Percentiles rank a stretch among this genome's conserved stretches.
phyloP scores from a whole-genome alignment of 2,797 vertebrate species.

The Ficedula albicollis region DNA sequence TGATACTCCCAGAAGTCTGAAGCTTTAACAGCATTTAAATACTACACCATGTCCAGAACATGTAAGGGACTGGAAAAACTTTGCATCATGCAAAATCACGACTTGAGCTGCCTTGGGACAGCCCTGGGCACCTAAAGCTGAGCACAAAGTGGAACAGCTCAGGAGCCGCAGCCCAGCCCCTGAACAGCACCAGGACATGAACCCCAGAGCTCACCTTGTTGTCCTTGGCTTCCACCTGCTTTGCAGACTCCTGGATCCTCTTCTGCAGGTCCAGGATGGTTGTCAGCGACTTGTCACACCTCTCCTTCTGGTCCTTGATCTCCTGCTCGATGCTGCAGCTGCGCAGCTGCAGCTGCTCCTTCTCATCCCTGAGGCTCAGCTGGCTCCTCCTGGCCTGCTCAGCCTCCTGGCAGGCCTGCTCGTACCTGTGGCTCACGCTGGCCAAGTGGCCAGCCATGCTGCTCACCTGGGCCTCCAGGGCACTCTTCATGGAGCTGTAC shows the following conservation, averaged over 20 bases:
- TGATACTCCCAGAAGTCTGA: rapidly evolving
- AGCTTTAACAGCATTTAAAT: background rate
- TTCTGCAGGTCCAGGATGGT: conserved; percentile 90
- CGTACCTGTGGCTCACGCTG: conserved; percentile 73
- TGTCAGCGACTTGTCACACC: conserved; percentile 86
- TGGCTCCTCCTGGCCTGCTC: conserved; percentile 77
- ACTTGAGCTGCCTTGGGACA: background rate
- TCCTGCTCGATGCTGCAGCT: conserved; percentile 86
- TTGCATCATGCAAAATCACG: background rate
- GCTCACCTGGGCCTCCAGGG: conserved; percentile 81
- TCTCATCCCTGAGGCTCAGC: conserved; percentile 76
- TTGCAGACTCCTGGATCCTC: conserved; percentile 89
- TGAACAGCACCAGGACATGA: rapidly evolving
- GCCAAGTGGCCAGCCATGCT: conserved; percentile 76
- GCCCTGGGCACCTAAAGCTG: background rate
- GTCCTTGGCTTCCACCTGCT: conserved; percentile 94
- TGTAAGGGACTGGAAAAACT: background rate
- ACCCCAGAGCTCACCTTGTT: conserved; percentile 84
- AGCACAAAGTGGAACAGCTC: background rate
- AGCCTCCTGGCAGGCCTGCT: conserved; percentile 78
- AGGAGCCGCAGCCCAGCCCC: background rate
- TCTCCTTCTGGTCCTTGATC: conserved; percentile 87
- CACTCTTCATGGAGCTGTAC: conserved; percentile 78
- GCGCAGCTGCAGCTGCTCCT: conserved; percentile 80
- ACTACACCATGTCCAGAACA: background rate